Base-by-base conservation (phyloP, 92 coral and sea anemone genomes). In the Montipora capitata region DNA sequence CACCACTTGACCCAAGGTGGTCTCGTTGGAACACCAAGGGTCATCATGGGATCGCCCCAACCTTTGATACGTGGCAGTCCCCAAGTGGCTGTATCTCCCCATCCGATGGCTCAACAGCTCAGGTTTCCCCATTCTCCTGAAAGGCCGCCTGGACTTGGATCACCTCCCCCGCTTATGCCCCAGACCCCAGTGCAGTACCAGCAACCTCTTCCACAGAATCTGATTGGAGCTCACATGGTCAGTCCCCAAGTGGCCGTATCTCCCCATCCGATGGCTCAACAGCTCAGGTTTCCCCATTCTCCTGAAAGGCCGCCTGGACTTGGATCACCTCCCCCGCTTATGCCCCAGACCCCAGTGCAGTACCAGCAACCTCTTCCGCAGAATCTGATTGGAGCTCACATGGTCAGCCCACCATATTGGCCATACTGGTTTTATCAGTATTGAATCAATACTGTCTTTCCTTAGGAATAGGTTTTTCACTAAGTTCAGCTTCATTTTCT, bases 171-270 rank as follows among this genome's bases (percentile, higher is more conserved):
- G 66, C 74, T 41, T 17, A 64, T 59, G 13, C 75, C 79, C 12
- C 94, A 86, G 39, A 61, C 76, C 12, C 71, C 70, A 58, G 68
- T 10, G 10, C 84, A 84, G 4, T 83, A 10, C 4, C 82, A 63
- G n/a, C 80, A 41, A 14, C 70, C 85, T 10, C 65, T 2, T 42
- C n/a, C 49, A 6, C 94, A 80, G 69, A 58, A 89, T 67, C 62
- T 49, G 44, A 3, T 87, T 16, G 96, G 94, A 70, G 56, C 86
- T 66, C 94, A 84, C 89, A 94, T 94, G 96, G 96, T 94, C 88
- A 91, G 96, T 84, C 38, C 68, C 35, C 35, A 27, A 27, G 16
- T 48, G 4, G 4, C 40, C 16, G 61, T 39, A 2, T 45, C 77
- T n/a, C 77, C 61, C 38, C 82, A 77, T 44, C 82, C 54, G 20